A percentile compares a stretch with the other conserved stretches of the same genome.
Evolutionary conservation across 2,797 vertebrate genomes (phyloP).

Genomic region (Sebastolobus altivelis): DNA sequence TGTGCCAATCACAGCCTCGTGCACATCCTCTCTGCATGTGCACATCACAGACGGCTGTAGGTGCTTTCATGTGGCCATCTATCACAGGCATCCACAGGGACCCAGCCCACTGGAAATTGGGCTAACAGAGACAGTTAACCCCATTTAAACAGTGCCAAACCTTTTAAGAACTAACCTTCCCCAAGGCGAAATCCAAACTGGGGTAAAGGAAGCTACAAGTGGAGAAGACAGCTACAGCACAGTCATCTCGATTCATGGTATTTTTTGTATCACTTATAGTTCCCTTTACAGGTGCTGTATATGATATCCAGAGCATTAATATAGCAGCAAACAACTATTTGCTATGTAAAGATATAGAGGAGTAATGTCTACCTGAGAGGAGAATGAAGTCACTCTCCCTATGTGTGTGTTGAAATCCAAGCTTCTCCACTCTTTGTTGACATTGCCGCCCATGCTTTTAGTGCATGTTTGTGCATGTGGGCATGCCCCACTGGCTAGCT

Average conservation of each 20-base stretch:
- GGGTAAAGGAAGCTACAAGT: constrained; percentile 64
- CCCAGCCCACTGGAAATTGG: constrained; percentile 62
- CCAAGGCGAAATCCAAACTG: constrained; percentile 75
- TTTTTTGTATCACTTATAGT: neutral
- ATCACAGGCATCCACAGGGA: constrained; percentile 74
- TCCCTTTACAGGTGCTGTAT: neutral
- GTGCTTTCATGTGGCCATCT: constrained; percentile 61
- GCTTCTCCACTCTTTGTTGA: no score
- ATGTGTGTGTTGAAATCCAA: neutral
- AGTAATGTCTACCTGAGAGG: neutral
- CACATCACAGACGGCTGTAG: constrained; percentile 30
- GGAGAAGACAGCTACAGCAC: constrained; percentile 21
- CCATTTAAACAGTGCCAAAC: constrained; percentile 74
- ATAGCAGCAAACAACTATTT: neutral
- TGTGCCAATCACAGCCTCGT: constrained; percentile 22
- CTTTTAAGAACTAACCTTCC: constrained; percentile 78
- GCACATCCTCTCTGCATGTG: constrained; percentile 17
- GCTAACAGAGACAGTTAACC: constrained; percentile 77
- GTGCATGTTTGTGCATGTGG: neutral
- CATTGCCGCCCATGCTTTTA: no score
- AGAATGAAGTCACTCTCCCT: neutral
- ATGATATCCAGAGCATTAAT: neutral
- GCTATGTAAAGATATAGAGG: neutral
- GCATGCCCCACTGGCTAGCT: neutral
- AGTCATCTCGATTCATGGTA: constrained; percentile 13